Evolutionary conservation across 2,888 invertebrate species (phyloP).

Genomic region (Drosophila bunnanda): DNA sequence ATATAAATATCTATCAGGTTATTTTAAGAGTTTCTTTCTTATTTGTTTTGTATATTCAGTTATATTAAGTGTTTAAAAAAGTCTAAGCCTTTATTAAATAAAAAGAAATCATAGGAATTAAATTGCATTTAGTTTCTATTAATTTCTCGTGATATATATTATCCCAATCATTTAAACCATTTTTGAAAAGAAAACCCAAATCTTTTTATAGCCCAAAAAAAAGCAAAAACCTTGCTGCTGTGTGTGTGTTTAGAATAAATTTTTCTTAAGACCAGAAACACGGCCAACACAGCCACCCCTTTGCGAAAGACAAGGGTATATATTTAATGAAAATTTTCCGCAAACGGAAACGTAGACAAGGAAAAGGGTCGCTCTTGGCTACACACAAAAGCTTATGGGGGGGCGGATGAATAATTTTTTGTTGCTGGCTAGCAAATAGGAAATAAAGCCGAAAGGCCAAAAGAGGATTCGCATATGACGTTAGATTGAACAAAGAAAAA

Average conservation of each 20-base stretch:
- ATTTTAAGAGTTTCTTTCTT: too few relatives aligned
- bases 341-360: constrained; percentile 29
- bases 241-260: constrained; percentile 19
- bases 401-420: constrained; percentile 35
- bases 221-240: constrained; percentile 7
- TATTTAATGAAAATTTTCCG: constrained; percentile 45
- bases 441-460: constrained; percentile 27
- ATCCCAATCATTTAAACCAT: neutral
- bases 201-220: neutral
- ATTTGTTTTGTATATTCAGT: too few relatives aligned
- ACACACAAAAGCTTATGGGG: constrained; percentile 18
- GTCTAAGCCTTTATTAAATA: too few relatives aligned
- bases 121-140: too few relatives aligned
- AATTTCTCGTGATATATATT: too few relatives aligned
- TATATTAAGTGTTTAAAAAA: too few relatives aligned
- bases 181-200: neutral
- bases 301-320: constrained; percentile 14
- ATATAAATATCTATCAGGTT: too few relatives aligned
- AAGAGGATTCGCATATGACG: constrained; percentile 36
- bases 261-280: constrained; percentile 3
- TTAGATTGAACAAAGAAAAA: constrained; percentile 46
- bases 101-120: too few relatives aligned
- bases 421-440: constrained; percentile 26
- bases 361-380: constrained; percentile 24
- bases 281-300: constrained; percentile 10